These are phyloP conservation scores for Ormyrus rosae DNA, from an alignment of 2,888 invertebrate species.

Conservation along the genomic window DNA sequence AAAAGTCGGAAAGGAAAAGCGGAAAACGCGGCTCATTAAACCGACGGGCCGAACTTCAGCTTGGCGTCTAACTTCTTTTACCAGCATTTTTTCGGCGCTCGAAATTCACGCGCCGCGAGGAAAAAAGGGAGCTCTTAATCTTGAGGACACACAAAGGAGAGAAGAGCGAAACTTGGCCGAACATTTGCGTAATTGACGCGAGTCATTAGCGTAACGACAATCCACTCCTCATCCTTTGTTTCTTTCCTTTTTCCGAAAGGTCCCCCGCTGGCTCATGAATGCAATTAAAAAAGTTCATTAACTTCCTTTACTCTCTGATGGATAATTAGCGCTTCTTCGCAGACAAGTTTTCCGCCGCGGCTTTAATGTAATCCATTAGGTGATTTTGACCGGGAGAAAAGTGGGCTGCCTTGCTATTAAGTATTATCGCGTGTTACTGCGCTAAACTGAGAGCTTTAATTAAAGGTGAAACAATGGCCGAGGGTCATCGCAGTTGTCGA, in stretches of 20 bases:
- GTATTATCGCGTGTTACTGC: no score
- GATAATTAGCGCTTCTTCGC: slow-evolving; percentile 14
- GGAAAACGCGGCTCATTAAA: slow-evolving; percentile 17
- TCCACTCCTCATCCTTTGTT: slow-evolving; percentile 1
- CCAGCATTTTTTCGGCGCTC: neutral
- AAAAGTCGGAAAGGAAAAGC: slow-evolving; percentile 1
- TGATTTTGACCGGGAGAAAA: no score
- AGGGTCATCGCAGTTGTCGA: no score
- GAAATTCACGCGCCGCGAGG: neutral
- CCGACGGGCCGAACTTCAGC: no score
- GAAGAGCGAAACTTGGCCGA: slow-evolving; percentile 2
- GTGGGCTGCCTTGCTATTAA: no score
- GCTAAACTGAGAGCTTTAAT: no score
- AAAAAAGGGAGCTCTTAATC: slow-evolving; percentile 5
- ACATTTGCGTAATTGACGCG: slow-evolving; percentile 49
- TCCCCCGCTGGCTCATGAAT: neutral
- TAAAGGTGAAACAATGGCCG: no score
- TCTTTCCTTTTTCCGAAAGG: neutral
- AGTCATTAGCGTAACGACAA: slow-evolving; percentile 39
- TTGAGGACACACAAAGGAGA: neutral
- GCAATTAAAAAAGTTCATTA: slow-evolving; percentile 36
- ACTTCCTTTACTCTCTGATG: slow-evolving; percentile 20
- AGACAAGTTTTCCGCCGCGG: neutral
- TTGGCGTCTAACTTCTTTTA: neutral
- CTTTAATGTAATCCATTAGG: neutral